Conservation (phyloP, 2,888 invertebrate species). For the Crossocerus cetratus region DNA sequence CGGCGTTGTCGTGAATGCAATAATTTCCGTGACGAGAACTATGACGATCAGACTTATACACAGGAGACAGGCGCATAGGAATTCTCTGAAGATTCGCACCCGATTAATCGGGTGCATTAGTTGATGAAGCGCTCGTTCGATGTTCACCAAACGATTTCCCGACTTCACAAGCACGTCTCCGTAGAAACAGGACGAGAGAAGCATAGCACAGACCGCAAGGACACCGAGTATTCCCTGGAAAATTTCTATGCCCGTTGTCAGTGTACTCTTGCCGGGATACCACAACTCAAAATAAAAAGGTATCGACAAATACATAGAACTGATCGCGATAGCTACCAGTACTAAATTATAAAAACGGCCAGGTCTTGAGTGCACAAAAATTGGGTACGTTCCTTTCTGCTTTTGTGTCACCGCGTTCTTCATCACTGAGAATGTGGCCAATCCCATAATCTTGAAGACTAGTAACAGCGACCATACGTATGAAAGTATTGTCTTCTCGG, state of each 20-base stretch:
- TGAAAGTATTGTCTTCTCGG: neutral
- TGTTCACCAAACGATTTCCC: slow-evolving; percentile 20
- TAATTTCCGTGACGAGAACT: neutral
- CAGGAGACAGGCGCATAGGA: neutral
- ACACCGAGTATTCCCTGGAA: slow-evolving; percentile 20
- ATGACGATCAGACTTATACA: neutral
- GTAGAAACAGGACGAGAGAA: slow-evolving; percentile 28
- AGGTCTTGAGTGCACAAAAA: slow-evolving; percentile 4
- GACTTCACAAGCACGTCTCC: slow-evolving; percentile 35
- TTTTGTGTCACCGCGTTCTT: too few species aligned
- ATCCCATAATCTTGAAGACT: slow-evolving; percentile 41
- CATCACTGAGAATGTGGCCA: slow-evolving; percentile 35
- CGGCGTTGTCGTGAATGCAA: neutral
- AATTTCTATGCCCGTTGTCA: slow-evolving; percentile 30
- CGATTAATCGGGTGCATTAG: slow-evolving; percentile 2
- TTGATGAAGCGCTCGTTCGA: slow-evolving; percentile 9
- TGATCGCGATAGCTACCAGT: slow-evolving; percentile 10
- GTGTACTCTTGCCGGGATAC: slow-evolving; percentile 20
- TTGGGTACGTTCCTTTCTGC: too few species aligned
- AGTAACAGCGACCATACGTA: neutral
- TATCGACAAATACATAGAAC: slow-evolving; percentile 12
- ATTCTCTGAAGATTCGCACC: neutral
- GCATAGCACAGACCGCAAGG: slow-evolving; percentile 7
- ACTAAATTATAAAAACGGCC: slow-evolving; percentile 45
- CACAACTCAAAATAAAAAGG: neutral